Evolutionary conservation across 2,888 invertebrate species (phyloP).

Genomic region (Lasioglossum pauxillum): DNA sequence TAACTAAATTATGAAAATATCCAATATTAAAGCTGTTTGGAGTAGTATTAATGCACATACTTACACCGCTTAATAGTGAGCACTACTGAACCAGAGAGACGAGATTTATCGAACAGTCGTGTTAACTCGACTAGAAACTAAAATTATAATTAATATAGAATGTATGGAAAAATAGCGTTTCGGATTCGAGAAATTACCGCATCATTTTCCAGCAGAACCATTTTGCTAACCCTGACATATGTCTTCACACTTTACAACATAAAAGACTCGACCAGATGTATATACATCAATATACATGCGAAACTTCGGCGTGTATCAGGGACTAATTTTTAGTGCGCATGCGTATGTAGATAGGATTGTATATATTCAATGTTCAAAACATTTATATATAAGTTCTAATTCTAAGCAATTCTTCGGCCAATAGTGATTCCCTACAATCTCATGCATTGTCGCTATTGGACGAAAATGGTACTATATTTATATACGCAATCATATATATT

Average conservation of each 20-base stretch:
- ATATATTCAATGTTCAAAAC: neutral
- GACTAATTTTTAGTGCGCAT: conserved; percentile 3
- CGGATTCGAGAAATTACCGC: conserved; percentile 85
- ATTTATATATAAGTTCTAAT: too few relatives aligned
- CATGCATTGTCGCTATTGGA: neutral
- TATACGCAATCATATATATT: too few relatives aligned
- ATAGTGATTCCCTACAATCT: neutral
- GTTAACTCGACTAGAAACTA: conserved; percentile 94
- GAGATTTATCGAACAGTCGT: conserved; percentile 94
- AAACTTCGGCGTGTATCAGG: neutral
- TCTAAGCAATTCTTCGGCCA: neutral
- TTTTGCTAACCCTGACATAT: conserved; percentile 82
- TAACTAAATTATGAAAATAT: conserved; percentile 86
- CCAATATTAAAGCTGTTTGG: neutral
- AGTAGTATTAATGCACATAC: conserved; percentile 81
- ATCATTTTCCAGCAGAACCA: conserved; percentile 90
- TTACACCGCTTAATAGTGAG: conserved; percentile 98
- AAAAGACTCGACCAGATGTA: neutral
- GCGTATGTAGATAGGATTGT: neutral
- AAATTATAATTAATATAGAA: conserved; percentile 80
- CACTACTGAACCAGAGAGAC: conserved; percentile 91
- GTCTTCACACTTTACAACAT: conserved; percentile 57
- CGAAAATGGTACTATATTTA: neutral
- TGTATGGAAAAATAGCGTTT: conserved; percentile 1
- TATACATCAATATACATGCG: neutral